These are phyloP conservation scores for Azorinus chamasolen DNA, from an alignment of 2,888 invertebrate species.

Conservation along the genomic window DNA sequence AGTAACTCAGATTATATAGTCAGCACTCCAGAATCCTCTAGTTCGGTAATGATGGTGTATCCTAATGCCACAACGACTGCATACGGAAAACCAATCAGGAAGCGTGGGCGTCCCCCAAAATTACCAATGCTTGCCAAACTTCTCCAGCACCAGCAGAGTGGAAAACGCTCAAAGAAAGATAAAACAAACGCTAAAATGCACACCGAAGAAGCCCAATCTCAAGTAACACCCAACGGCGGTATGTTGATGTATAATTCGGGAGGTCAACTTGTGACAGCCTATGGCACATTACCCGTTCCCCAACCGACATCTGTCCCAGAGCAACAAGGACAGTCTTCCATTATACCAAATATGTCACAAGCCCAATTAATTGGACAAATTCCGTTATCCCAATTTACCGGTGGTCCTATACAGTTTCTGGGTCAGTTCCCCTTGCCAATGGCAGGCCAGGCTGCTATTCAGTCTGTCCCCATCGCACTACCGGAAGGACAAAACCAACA, in stretches of 20 bases:
- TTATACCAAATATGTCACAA: slow-evolving; percentile 52
- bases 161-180: slow-evolving; percentile 21
- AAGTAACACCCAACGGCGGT: slow-evolving; percentile 51
- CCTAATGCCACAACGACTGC: slow-evolving; percentile 70
- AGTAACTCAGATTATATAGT: background rate
- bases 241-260: slow-evolving; percentile 54
- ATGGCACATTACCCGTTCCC: slow-evolving; percentile 4
- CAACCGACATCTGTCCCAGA: background rate
- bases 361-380: slow-evolving; percentile 60
- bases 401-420: slow-evolving; percentile 58
- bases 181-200: slow-evolving; percentile 19
- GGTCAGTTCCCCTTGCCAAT: slow-evolving; percentile 54
- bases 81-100: slow-evolving; percentile 71
- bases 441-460: slow-evolving; percentile 34
- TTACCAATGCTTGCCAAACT: slow-evolving; percentile 75
- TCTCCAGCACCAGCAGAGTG: slow-evolving; percentile 55
- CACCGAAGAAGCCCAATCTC: background rate
- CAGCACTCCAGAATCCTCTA: slow-evolving; percentile 33
- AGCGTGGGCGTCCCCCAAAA: slow-evolving; percentile 78
- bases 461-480: slow-evolving; percentile 1
- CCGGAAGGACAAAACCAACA: slow-evolving; percentile 1
- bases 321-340: slow-evolving; percentile 2
- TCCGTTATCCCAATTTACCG: slow-evolving; percentile 53
- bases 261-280: slow-evolving; percentile 50
- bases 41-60: slow-evolving; percentile 80